Evolutionary conservation across 1,140 invertebrate species (phyloP).

Genomic region (Lanistes nyassanus): DNA sequence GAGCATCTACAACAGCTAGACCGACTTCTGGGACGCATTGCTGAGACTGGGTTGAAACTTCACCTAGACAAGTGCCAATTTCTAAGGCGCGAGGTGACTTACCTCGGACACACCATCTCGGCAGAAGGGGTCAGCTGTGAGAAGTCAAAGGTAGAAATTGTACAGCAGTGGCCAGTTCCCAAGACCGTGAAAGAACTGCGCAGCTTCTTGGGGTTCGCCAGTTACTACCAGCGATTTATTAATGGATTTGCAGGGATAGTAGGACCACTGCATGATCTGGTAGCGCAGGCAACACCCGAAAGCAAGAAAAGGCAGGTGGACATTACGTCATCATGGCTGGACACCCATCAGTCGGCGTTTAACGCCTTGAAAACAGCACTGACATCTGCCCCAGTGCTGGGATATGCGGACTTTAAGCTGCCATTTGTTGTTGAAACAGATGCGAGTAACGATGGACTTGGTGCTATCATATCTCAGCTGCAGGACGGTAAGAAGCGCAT

Average conservation of each 20-base stretch:
- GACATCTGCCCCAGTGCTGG: slow-evolving; percentile 29
- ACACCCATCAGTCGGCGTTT: slow-evolving; percentile 32
- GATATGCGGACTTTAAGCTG: slow-evolving; percentile 18
- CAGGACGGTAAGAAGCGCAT: slow-evolving; percentile 34
- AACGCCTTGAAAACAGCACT: no score
- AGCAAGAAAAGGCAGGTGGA: not conserved
- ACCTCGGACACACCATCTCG: slow-evolving; percentile 48
- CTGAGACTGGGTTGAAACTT: slow-evolving; percentile 60
- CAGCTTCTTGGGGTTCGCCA: slow-evolving; percentile 50
- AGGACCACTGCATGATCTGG: slow-evolving; percentile 34
- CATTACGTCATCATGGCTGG: slow-evolving; percentile 11
- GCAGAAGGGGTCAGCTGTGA: slow-evolving; percentile 42
- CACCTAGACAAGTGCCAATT: no score
- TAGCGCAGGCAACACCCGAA: slow-evolving; percentile 17
- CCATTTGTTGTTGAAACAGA: slow-evolving; percentile 51
- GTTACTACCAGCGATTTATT: slow-evolving; percentile 50
- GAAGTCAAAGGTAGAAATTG: slow-evolving; percentile 50
- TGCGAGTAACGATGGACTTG: slow-evolving; percentile 45
- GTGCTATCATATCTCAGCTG: slow-evolving; percentile 51
- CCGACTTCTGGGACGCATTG: slow-evolving; percentile 30
- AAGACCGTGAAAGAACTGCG: slow-evolving; percentile 44
- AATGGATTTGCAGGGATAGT: slow-evolving; percentile 44
- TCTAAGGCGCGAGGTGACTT: slow-evolving; percentile 46
- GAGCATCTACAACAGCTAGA: slow-evolving; percentile 25
- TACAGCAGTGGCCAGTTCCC: slow-evolving; percentile 52